Evolutionary conservation across 1,140 invertebrate species (phyloP).

Genomic region (Heliconius hermathena): DNA sequence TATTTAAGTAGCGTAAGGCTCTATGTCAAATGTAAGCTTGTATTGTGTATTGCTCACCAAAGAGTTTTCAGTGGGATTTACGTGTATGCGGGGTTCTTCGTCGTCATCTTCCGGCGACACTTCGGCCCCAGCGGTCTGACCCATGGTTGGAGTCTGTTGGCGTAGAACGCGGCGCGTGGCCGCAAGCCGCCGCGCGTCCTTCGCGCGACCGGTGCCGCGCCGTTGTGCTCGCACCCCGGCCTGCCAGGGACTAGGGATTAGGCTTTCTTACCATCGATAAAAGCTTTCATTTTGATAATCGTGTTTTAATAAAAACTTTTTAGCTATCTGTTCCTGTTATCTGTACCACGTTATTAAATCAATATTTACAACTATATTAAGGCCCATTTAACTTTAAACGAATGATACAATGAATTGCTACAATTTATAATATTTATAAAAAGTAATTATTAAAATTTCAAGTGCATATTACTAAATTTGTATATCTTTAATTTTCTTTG

Average conservation of each 20-base stretch:
- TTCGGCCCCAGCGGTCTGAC: conserved; percentile 66
- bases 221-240: conserved; percentile 52
- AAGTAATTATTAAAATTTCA: no score
- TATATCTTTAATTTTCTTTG: no score
- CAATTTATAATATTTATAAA: no score
- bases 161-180: conserved; percentile 55
- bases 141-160: conserved; percentile 56
- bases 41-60: conserved; percentile 52
- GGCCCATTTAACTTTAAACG: no score
- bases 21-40: neutral
- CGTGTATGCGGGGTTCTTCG: conserved; percentile 65
- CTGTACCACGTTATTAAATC: neutral
- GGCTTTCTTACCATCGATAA: conserved; percentile 42
- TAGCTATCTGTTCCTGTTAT: neutral
- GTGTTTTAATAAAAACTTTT: neutral
- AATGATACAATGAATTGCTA: neutral
- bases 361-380: neutral
- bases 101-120: conserved; percentile 62
- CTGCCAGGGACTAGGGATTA: conserved; percentile 48
- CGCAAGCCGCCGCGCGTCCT: conserved; percentile 69
- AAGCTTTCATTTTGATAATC: neutral
- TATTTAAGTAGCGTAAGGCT: neutral
- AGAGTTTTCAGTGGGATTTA: conserved; percentile 66
- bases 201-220: conserved; percentile 72
- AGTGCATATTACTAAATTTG: no score